phyloP scores from a whole-genome alignment of 2,888 invertebrate genomes.

The Xylota sylvarum region DNA sequence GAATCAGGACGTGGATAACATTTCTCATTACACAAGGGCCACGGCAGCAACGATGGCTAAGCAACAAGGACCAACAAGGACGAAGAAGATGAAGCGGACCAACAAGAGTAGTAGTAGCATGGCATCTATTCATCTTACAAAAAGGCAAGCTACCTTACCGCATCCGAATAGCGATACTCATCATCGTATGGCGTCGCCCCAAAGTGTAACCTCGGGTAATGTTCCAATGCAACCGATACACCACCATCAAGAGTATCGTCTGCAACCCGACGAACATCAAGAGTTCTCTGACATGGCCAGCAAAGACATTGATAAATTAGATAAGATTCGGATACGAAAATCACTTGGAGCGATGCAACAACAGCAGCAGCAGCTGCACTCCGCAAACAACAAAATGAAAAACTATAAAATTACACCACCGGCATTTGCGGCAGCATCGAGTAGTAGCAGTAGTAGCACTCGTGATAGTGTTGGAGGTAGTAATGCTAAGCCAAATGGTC shows the following conservation, averaged over 20 bases:
- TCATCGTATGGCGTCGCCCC: slow-evolving; percentile 64
- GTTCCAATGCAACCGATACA: slow-evolving; percentile 70
- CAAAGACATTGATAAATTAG: slow-evolving; percentile 80
- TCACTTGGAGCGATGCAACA: slow-evolving; percentile 80
- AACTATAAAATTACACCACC: slow-evolving; percentile 73
- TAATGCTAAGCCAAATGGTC: slow-evolving; percentile 57
- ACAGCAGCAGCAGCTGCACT: slow-evolving; percentile 56
- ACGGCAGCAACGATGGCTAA: slow-evolving; percentile 53
- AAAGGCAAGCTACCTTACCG: slow-evolving; percentile 74
- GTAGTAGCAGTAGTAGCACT: slow-evolving; percentile 51
- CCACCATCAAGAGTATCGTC: slow-evolving; percentile 73
- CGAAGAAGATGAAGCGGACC: slow-evolving; percentile 37
- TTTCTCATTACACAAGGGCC: slow-evolving; percentile 82
- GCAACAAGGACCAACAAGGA: slow-evolving; percentile 55
- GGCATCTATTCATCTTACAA: slow-evolving; percentile 71
- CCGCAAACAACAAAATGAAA: slow-evolving; percentile 34
- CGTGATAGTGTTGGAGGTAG: slow-evolving; percentile 20
- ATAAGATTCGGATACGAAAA: slow-evolving; percentile 82
- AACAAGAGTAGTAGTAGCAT: slow-evolving; percentile 54
- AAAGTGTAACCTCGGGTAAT: slow-evolving; percentile 62
- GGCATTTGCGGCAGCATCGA: slow-evolving; percentile 64
- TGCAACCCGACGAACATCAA: slow-evolving; percentile 67
- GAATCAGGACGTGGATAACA: slow-evolving; percentile 80
- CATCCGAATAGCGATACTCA: slow-evolving; percentile 67
- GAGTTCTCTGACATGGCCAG: slow-evolving; percentile 70